Percentiles rank a stretch among this genome's conserved stretches.
phyloP scores from a whole-genome alignment of 2,113 vertebrate genomes.

The Myiozetetes cayanensis region DNA sequence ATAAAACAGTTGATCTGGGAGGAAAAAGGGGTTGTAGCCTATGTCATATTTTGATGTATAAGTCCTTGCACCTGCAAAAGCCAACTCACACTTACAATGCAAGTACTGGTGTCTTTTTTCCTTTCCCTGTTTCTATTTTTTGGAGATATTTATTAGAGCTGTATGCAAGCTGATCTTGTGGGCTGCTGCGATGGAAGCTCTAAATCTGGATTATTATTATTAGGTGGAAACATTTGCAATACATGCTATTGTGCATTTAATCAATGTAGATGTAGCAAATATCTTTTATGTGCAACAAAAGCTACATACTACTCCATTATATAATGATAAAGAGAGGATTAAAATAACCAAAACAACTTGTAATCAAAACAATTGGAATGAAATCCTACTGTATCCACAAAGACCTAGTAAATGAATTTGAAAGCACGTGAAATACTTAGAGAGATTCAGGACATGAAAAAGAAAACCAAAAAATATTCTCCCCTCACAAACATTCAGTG shows the following conservation, averaged over 20 bases:
- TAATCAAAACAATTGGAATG: neutral
- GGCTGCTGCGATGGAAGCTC: neutral
- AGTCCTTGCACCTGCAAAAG: neutral
- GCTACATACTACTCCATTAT: neutral
- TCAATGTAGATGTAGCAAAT: neutral
- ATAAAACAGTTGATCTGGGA: neutral
- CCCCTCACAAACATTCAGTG: neutral
- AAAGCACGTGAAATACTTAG: neutral
- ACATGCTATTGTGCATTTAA: neutral
- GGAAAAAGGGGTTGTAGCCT: neutral
- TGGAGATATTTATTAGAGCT: neutral
- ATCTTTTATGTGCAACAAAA: neutral
- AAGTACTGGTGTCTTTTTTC: neutral
- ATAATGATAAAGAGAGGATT: neutral
- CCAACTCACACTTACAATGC: fast-evolving
- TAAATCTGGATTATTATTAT: neutral
- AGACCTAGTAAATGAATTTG: neutral
- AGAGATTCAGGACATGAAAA: neutral
- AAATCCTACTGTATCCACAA: neutral
- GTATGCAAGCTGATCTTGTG: neutral
- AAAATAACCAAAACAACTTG: neutral
- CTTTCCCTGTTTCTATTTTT: neutral
- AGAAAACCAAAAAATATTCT: neutral
- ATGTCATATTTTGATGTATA: neutral
- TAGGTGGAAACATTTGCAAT: neutral